A percentile compares a stretch with the other conserved stretches of the same genome.
These are phyloP conservation scores for Dicranocentrus wangi DNA, from an alignment of 2,888 invertebrate species.

Conservation along the genomic window DNA sequence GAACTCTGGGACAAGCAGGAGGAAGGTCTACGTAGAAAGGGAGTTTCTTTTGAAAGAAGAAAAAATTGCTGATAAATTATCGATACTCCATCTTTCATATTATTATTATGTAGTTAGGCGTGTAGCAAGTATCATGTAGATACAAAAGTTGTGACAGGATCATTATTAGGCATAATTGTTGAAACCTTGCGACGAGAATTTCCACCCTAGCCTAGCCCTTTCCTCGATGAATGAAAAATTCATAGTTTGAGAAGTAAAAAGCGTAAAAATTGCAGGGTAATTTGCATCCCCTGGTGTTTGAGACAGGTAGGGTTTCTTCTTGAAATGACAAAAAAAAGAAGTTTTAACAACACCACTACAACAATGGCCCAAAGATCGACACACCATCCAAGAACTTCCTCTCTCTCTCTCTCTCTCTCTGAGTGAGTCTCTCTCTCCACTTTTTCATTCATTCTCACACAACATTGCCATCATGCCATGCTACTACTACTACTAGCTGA, in stretches of 20 bases:
- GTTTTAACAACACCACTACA: slow-evolving; percentile 5
- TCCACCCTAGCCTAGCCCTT: background rate
- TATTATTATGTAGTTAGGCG: too few species aligned
- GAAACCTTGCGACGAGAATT: background rate
- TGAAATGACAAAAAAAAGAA: slow-evolving; percentile 9
- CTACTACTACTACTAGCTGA: background rate
- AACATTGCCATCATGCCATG: background rate
- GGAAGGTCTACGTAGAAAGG: too few species aligned
- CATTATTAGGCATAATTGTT: too few species aligned
- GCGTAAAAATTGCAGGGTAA: slow-evolving; percentile 39
- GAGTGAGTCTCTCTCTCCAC: too few species aligned
- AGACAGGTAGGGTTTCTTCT: slow-evolving; percentile 21
- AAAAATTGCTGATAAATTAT: too few species aligned
- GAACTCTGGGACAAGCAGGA: too few species aligned
- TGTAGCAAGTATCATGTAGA: too few species aligned
- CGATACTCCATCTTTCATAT: too few species aligned
- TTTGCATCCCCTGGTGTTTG: slow-evolving; percentile 40
- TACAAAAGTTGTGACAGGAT: too few species aligned
- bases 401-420: background rate
- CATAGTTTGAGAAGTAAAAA: slow-evolving; percentile 13
- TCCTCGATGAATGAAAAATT: slow-evolving; percentile 18
- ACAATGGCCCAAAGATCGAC: slow-evolving; percentile 14
- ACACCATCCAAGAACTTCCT: slow-evolving; percentile 18
- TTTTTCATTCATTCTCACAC: slow-evolving; percentile 4
- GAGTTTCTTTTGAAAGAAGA: too few species aligned